Evolutionary conservation across 2,797 vertebrate genomes (phyloP).

Genomic region (Knipowitschia caucasica): DNA sequence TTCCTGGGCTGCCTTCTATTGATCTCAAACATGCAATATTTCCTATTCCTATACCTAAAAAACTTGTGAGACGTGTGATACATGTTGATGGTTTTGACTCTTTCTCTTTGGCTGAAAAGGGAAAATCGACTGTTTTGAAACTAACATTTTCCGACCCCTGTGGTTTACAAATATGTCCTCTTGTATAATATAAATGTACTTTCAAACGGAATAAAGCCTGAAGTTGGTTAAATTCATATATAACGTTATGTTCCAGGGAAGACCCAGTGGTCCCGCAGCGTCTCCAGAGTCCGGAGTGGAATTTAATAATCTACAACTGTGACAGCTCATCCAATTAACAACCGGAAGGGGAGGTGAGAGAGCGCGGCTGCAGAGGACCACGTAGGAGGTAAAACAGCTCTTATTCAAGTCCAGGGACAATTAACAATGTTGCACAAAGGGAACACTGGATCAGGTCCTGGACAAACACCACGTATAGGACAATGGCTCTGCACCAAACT

Average conservation of each 20-base stretch:
- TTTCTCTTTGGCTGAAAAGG: no score
- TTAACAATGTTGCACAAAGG: slow-evolving; percentile 9
- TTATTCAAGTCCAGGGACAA: not conserved
- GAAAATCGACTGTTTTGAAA: no score
- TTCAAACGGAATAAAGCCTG: no score
- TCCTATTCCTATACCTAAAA: no score
- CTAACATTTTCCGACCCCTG: no score
- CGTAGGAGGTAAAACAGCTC: slow-evolving; percentile 15
- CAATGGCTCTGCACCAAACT: slow-evolving; percentile 12
- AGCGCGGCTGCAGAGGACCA: not conserved
- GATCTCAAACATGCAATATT: no score
- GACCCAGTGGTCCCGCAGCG: slow-evolving; percentile 21
- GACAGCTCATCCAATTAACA: slow-evolving; percentile 63
- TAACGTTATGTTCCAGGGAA: not conserved
- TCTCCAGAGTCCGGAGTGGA: slow-evolving; percentile 20
- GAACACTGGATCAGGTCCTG: slow-evolving; percentile 7
- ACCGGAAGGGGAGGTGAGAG: slow-evolving; percentile 28
- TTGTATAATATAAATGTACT: no score
- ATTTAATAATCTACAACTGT: slow-evolving; percentile 53
- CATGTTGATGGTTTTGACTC: no score
- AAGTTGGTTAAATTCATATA: not conserved
- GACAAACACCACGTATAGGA: slow-evolving; percentile 10
- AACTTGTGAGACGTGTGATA: no score
- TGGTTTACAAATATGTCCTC: no score
- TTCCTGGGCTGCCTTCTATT: no score